Percentiles rank a stretch among this genome's conserved stretches.
Conservation (phyloP, 2,797 vertebrate genomes). For the Acanthis flammea region DNA sequence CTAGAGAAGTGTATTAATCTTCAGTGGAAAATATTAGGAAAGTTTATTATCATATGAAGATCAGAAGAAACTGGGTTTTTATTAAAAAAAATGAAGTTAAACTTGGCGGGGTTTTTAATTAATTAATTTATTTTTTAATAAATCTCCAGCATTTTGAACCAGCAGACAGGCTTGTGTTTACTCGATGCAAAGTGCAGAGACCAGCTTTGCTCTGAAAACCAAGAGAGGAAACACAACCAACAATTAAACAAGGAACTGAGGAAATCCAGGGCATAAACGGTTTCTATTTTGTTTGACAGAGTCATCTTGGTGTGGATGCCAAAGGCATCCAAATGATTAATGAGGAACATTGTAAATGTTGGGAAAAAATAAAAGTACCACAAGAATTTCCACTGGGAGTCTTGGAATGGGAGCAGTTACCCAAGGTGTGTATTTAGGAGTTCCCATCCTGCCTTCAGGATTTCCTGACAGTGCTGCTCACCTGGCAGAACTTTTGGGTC, state of each 20-base stretch:
- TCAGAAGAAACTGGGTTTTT: conserved; percentile 41
- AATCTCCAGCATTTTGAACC: conserved; percentile 31
- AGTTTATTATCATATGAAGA: conserved; percentile 79
- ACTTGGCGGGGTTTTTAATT: background rate
- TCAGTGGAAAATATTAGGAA: conserved; percentile 79
- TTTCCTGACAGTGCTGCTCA: background rate
- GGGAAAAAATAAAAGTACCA: background rate
- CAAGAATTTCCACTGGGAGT: background rate
- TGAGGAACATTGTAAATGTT: background rate
- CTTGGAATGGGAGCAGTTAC: background rate
- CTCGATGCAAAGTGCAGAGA: background rate
- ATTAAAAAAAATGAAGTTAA: conserved; percentile 38
- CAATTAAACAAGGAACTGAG: background rate
- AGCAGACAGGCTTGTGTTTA: conserved; percentile 60
- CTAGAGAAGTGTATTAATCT: conserved; percentile 84
- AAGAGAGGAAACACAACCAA: background rate
- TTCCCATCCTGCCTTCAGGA: background rate
- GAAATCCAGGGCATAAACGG: background rate
- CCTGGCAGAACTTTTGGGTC: background rate
- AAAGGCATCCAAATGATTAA: background rate
- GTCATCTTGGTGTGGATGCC: background rate
- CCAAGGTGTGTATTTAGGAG: background rate
- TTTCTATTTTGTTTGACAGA: background rate
- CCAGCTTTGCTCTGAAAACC: conserved; percentile 9
- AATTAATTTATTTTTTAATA: background rate